Percentiles rank a stretch among this genome's conserved stretches.
Conservation (phyloP, 2,113 vertebrate species). For the Lathamus discolor region DNA sequence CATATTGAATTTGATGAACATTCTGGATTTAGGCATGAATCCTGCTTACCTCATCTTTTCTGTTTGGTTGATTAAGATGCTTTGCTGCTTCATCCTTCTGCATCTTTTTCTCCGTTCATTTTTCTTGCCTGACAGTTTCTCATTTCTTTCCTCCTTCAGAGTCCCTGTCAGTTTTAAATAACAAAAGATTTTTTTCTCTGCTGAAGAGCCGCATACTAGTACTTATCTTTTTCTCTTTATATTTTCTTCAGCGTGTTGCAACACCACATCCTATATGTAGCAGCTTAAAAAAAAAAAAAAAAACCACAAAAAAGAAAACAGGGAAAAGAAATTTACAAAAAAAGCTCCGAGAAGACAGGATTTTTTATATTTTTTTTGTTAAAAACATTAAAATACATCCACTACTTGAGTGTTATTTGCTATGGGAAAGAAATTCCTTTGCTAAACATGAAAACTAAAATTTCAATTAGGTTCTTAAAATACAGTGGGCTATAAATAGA, state of each 20-base stretch:
- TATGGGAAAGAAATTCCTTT: background rate
- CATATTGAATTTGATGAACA: background rate
- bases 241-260: slow-evolving; percentile 19
- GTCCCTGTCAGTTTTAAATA: background rate
- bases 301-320: background rate
- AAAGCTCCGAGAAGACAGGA: background rate
- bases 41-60: background rate
- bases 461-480: slow-evolving; percentile 34
- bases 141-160: background rate
- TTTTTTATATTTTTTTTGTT: background rate
- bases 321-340: background rate
- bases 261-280: background rate
- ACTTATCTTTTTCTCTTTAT: background rate
- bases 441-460: background rate
- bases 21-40: background rate
- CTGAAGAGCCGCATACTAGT: background rate
- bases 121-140: background rate
- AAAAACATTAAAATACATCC: background rate
- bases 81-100: background rate
- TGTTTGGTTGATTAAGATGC: background rate
- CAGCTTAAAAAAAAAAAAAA: background rate
- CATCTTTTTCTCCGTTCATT: background rate
- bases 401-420: background rate
- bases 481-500: slow-evolving; percentile 41
- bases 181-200: background rate